A percentile compares a stretch with the other conserved stretches of the same genome.
phyloP scores from a whole-genome alignment of 2,113 vertebrate genomes.

The Blennius ocellaris region DNA sequence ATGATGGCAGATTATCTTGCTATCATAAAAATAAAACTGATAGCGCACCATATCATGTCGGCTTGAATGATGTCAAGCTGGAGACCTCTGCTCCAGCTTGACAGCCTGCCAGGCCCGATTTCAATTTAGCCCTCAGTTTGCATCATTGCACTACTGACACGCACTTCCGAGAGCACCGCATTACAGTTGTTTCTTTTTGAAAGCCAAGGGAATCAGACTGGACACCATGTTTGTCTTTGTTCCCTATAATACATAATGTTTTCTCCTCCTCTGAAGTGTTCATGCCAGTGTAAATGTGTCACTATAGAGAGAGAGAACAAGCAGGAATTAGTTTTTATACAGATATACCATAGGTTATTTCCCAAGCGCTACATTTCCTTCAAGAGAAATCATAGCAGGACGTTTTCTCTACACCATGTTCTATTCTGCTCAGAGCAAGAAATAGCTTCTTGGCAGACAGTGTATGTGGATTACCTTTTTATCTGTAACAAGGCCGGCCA shows the following conservation, averaged over 20 bases:
- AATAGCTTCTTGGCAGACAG: constrained; percentile 70
- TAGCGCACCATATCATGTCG: constrained; percentile 40
- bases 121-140: constrained; percentile 36
- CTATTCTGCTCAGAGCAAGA: constrained; percentile 57
- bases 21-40: constrained; percentile 40
- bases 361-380: constrained; percentile 23
- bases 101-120: constrained; percentile 49
- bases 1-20: constrained; percentile 17
- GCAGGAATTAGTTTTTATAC: constrained; percentile 32
- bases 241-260: constrained; percentile 22
- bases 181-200: constrained; percentile 16
- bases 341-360: constrained; percentile 38
- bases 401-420: constrained; percentile 59
- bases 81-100: constrained; percentile 28
- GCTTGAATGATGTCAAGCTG: constrained; percentile 37
- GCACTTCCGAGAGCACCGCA: constrained; percentile 27
- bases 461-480: constrained; percentile 71
- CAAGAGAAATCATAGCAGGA: constrained; percentile 52
- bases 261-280: constrained; percentile 10
- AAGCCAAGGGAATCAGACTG: constrained; percentile 20
- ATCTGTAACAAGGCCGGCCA: constrained; percentile 57
- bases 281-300: constrained; percentile 10
- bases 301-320: not conserved
- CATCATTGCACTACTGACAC: constrained; percentile 26
- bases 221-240: not conserved